Percentiles rank a stretch among this genome's conserved stretches.
phyloP scores from a whole-genome alignment of 2,888 invertebrate genomes.

The Aphidius colemani region DNA sequence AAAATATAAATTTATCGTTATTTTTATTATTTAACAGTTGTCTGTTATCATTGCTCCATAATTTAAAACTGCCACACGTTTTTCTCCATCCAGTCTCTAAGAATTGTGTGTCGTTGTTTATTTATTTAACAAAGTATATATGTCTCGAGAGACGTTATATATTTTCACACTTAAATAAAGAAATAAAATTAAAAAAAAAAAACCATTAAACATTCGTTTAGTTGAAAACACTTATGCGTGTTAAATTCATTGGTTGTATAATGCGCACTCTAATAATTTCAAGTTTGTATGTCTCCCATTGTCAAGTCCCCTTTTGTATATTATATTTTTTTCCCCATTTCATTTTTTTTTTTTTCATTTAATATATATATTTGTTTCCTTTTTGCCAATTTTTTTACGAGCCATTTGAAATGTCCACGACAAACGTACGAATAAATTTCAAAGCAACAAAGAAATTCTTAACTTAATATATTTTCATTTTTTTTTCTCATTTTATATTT shows the following conservation, averaged over 20 bases:
- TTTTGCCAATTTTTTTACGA: too few species aligned
- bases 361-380: too few species aligned
- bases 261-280: neutral
- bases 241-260: conserved; percentile 5
- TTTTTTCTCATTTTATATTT: neutral
- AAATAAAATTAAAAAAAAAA: neutral
- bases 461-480: neutral
- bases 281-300: neutral
- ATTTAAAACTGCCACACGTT: neutral
- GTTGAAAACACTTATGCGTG: neutral
- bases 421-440: neutral
- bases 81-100: neutral
- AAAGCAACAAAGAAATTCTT: neutral
- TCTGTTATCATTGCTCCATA: conserved; percentile 2
- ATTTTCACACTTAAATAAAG: too few species aligned
- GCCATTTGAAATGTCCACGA: too few species aligned
- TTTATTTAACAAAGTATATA: neutral
- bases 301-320: conserved; percentile 1
- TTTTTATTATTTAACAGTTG: neutral
- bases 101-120: conserved; percentile 8
- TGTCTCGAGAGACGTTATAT: neutral
- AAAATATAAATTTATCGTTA: neutral
- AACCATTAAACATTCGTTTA: conserved; percentile 2
- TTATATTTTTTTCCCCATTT: neutral
- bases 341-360: too few species aligned